phyloP scores from a whole-genome alignment of 2,113 vertebrate species.

The Craseonycteris thonglongyai region DNA sequence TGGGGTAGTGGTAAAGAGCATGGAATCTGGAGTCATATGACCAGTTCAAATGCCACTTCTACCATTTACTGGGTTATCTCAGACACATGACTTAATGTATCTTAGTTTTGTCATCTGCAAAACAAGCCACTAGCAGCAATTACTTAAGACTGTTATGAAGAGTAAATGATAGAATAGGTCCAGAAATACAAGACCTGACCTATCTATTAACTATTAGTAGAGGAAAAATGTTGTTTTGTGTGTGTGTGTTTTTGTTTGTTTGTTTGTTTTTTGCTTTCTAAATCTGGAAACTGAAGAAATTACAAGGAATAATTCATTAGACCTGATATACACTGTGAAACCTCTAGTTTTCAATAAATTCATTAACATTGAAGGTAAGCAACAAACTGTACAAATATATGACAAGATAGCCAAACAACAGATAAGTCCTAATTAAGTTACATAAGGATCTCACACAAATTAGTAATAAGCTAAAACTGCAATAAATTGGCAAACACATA shows the following conservation, averaged over 20 bases:
- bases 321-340: not conserved
- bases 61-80: not conserved
- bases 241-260: no score
- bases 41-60: not conserved
- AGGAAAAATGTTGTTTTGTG: not conserved
- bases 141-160: not conserved
- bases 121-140: not conserved
- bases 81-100: not conserved
- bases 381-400: not conserved
- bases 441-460: not conserved
- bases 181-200: not conserved
- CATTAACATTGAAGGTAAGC: not conserved
- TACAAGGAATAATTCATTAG: not conserved
- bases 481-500: not conserved
- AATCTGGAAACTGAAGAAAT: not conserved
- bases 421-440: not conserved
- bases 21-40: not conserved
- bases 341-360: not conserved
- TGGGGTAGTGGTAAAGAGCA: fast-evolving
- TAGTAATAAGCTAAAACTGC: not conserved
- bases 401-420: not conserved
- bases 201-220: not conserved
- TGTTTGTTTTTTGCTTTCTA: no score
- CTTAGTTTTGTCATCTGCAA: not conserved
- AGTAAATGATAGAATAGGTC: not conserved